phyloP scores from a whole-genome alignment of 2,888 invertebrate species.

The Saturnia japonica region DNA sequence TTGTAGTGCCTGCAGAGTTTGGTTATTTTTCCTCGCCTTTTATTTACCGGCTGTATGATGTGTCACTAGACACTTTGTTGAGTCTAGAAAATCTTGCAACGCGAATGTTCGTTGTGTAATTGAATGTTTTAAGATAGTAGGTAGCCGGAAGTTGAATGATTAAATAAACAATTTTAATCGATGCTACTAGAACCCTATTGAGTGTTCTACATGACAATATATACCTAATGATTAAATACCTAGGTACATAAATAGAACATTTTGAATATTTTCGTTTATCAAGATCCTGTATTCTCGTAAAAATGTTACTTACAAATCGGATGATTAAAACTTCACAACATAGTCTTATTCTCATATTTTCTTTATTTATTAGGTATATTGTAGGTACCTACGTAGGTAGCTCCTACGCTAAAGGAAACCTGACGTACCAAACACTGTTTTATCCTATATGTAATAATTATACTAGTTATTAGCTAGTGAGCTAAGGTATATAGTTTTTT shows the following conservation, averaged over 20 bases:
- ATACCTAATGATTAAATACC: too few relatives aligned
- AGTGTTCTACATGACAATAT: not conserved
- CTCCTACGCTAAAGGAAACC: too few relatives aligned
- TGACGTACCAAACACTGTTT: too few relatives aligned
- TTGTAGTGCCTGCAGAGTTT: slow-evolving; percentile 21
- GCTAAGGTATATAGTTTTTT: too few relatives aligned
- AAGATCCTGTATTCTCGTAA: not conserved
- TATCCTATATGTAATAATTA: too few relatives aligned
- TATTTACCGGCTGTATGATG: slow-evolving; percentile 38
- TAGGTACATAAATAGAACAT: not conserved
- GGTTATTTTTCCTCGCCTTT: slow-evolving; percentile 23
- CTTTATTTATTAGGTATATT: too few relatives aligned
- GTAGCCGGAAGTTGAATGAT: not conserved
- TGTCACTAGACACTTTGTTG: slow-evolving; percentile 74
- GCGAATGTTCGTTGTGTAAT: slow-evolving; percentile 38
- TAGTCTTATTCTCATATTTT: too few relatives aligned
- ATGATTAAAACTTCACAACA: not conserved
- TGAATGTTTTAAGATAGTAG: not conserved
- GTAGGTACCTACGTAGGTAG: too few relatives aligned
- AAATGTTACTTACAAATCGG: not conserved
- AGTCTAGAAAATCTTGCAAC: slow-evolving; percentile 65
- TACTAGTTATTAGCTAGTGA: too few relatives aligned
- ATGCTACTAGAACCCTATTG: not conserved
- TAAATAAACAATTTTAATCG: not conserved
- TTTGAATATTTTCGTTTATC: not conserved